Conservation (phyloP, 2,888 invertebrate genomes). For the Metellina segmentata region DNA sequence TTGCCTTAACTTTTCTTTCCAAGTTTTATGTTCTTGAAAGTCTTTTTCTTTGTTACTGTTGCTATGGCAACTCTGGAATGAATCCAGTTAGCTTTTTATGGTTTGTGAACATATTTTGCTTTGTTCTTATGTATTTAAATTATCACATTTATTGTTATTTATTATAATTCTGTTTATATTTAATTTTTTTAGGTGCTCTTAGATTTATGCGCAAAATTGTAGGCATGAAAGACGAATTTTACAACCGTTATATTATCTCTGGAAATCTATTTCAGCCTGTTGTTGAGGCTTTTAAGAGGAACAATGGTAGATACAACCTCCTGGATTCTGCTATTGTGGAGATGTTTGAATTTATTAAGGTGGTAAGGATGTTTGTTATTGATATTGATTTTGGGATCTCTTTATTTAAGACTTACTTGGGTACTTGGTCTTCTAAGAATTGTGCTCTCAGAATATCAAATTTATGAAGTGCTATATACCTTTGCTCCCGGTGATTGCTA, state of each 20-base stretch:
- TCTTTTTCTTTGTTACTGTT: too few relatives aligned
- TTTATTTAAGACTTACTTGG: neutral
- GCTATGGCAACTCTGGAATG: too few relatives aligned
- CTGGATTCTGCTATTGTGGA: slow-evolving; percentile 99
- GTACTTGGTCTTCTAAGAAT: too few relatives aligned
- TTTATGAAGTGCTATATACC: neutral
- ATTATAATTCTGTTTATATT: slow-evolving; percentile 5
- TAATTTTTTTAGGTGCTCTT: slow-evolving; percentile 87
- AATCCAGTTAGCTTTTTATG: too few relatives aligned
- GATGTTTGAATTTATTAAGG: slow-evolving; percentile 98
- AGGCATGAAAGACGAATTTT: slow-evolving; percentile 98
- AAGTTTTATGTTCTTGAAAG: too few relatives aligned
- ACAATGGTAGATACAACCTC: slow-evolving; percentile 98
- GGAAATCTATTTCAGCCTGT: slow-evolving; percentile 97
- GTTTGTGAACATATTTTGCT: too few relatives aligned
- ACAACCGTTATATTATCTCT: slow-evolving; percentile 96
- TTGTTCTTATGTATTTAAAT: too few relatives aligned
- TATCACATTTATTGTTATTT: too few relatives aligned
- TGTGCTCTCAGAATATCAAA: too few relatives aligned
- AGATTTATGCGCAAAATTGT: slow-evolving; percentile 98
- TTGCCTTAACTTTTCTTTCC: too few relatives aligned
- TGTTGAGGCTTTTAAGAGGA: slow-evolving; percentile 96
- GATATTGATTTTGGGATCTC: neutral
- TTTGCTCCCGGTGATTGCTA: too few relatives aligned
- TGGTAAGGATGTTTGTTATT: slow-evolving; percentile 82